phyloP scores from a whole-genome alignment of 2,888 invertebrate species.

The Bombylius discolor region DNA sequence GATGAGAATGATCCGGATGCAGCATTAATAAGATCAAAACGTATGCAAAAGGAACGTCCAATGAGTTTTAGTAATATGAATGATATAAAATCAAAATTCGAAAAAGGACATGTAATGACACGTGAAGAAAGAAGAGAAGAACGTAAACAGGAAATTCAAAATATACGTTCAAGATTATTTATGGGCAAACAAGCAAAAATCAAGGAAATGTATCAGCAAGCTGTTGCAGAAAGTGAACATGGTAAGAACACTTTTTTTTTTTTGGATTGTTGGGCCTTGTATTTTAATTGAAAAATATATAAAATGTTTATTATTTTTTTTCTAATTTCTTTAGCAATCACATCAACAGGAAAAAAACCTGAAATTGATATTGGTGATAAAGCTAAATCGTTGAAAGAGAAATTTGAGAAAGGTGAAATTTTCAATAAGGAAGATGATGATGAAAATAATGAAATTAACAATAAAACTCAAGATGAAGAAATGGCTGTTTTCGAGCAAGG shows the following conservation, averaged over 20 bases:
- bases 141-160: slow-evolving; percentile 78
- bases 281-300: too few relatives aligned
- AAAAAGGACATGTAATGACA: slow-evolving; percentile 46
- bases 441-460: slow-evolving; percentile 29
- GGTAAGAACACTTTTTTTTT: slow-evolving; percentile 23
- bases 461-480: slow-evolving; percentile 46
- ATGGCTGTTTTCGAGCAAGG: slow-evolving; percentile 69
- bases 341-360: slow-evolving; percentile 41
- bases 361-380: slow-evolving; percentile 43
- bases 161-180: slow-evolving; percentile 70
- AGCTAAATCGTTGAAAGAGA: slow-evolving; percentile 56
- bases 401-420: slow-evolving; percentile 67
- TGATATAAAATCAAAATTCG: slow-evolving; percentile 72
- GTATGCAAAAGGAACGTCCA: slow-evolving; percentile 55
- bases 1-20: slow-evolving; percentile 46
- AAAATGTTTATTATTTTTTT: too few relatives aligned
- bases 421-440: slow-evolving; percentile 49
- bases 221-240: slow-evolving; percentile 67
- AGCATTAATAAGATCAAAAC: slow-evolving; percentile 46
- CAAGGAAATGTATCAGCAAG: slow-evolving; percentile 85
- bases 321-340: slow-evolving; percentile 33
- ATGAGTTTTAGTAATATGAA: slow-evolving; percentile 71
- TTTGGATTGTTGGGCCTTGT: not conserved
- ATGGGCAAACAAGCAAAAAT: slow-evolving; percentile 84
- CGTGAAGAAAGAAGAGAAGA: slow-evolving; percentile 62